Percentiles rank a stretch among this genome's conserved stretches.
Conservation (phyloP, 2,888 invertebrate species). For the Thymelicus lineola region DNA sequence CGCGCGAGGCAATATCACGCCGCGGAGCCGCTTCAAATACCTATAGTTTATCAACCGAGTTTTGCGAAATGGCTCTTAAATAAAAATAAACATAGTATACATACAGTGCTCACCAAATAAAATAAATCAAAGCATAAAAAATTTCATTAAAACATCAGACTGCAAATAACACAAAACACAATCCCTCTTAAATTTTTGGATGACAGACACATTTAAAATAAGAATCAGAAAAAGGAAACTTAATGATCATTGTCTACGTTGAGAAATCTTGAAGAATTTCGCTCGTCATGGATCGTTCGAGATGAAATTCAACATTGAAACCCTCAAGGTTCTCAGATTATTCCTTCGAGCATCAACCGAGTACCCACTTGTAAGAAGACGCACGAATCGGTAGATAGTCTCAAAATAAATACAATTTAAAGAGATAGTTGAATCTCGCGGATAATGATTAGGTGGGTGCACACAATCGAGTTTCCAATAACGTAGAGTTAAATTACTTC, state of each 20-base stretch:
- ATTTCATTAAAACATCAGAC: background rate
- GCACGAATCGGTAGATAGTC: constrained; percentile 43
- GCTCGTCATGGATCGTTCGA: constrained; percentile 49
- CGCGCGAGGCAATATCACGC: too few species aligned
- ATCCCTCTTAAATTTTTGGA: background rate
- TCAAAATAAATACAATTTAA: constrained; percentile 28
- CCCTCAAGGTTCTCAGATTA: constrained; percentile 61
- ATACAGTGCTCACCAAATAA: too few species aligned
- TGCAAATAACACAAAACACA: background rate
- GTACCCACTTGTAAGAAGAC: constrained; percentile 48
- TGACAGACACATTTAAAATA: constrained; percentile 47
- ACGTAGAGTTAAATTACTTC: constrained; percentile 51
- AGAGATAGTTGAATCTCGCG: constrained; percentile 9
- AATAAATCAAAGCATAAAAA: too few species aligned
- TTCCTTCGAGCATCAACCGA: constrained; percentile 58
- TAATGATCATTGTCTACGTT: constrained; percentile 15
- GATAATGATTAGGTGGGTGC: constrained; percentile 28
- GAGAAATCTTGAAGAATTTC: constrained; percentile 24
- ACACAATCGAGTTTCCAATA: constrained; percentile 29
- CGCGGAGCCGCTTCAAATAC: too few species aligned
- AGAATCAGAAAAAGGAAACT: constrained; percentile 20
- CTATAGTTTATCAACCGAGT: too few species aligned
- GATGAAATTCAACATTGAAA: constrained; percentile 66
- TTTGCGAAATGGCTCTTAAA: too few species aligned
- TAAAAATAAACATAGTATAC: too few species aligned